A percentile compares a stretch with the other conserved stretches of the same genome.
phyloP scores from a whole-genome alignment of 2,888 invertebrate species.

The Alloplasta piceator region DNA sequence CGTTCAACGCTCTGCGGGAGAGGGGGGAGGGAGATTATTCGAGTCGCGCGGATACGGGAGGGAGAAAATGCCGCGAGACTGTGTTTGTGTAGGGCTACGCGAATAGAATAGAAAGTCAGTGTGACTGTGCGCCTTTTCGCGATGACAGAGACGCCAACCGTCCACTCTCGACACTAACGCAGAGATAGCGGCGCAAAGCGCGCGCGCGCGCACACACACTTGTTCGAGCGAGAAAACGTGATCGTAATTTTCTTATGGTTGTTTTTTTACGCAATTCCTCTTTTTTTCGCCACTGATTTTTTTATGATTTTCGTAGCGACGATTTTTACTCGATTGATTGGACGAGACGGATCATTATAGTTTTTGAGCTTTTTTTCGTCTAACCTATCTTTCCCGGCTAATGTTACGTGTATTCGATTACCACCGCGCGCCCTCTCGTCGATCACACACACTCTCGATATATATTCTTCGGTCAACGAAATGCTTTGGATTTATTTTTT shows the following conservation, averaged over 20 bases:
- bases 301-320: neutral
- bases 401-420: too few relatives aligned
- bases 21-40: neutral
- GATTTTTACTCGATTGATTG: neutral
- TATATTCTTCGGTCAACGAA: too few relatives aligned
- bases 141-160: too few relatives aligned
- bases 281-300: neutral
- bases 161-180: conserved; percentile 15
- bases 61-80: conserved; percentile 22
- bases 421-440: too few relatives aligned
- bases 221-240: neutral
- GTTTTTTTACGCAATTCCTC: neutral
- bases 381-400: too few relatives aligned
- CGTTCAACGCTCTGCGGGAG: conserved; percentile 35
- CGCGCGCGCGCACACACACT: conserved; percentile 4
- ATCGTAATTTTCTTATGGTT: neutral
- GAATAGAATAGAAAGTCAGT: neutral
- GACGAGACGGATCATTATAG: neutral
- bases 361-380: neutral
- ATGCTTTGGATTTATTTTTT: too few relatives aligned
- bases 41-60: neutral
- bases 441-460: too few relatives aligned
- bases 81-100: conserved; percentile 4
- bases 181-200: too few relatives aligned
- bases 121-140: conserved; percentile 15